A percentile compares a stretch with the other conserved stretches of the same genome.
phyloP scores from a whole-genome alignment of 2,797 vertebrate species.

The Sarcophilus harrisii region DNA sequence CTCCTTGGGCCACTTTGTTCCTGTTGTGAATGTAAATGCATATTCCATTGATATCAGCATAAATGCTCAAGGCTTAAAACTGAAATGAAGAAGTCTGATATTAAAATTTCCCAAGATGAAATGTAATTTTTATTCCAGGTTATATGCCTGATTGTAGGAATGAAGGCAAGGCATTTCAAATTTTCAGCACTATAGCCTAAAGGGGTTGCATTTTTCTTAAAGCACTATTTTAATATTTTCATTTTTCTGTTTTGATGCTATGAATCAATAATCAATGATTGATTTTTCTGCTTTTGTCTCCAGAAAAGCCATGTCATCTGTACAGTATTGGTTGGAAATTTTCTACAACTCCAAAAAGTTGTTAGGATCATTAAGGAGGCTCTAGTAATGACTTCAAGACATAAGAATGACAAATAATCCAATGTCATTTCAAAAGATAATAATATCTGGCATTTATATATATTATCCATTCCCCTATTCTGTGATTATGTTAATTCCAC shows the following conservation, averaged over 20 bases:
- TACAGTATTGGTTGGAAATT: not conserved
- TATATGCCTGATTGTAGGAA: not conserved
- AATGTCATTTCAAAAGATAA: not conserved
- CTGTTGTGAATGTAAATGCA: slow-evolving; percentile 6
- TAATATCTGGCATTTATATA: not conserved
- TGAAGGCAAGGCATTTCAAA: not conserved
- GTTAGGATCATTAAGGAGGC: not conserved
- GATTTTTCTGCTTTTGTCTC: not conserved
- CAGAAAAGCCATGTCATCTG: not conserved
- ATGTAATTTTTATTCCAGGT: not conserved
- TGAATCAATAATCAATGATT: slow-evolving; percentile 18
- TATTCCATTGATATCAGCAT: not conserved
- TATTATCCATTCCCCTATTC: not conserved
- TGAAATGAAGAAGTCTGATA: not conserved
- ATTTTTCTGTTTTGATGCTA: slow-evolving; percentile 43
- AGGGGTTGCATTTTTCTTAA: not conserved
- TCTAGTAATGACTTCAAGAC: not conserved
- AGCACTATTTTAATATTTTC: not conserved
- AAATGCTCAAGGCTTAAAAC: slow-evolving; percentile 31
- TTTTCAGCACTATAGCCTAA: not conserved
- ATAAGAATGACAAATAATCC: not conserved
- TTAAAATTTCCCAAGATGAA: slow-evolving; percentile 15
- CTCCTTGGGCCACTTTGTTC: slow-evolving; percentile 1
- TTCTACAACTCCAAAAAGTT: slow-evolving; percentile 14
- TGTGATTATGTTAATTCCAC: not conserved